A percentile compares a stretch with the other conserved stretches of the same genome.
Conservation (phyloP, 2,888 invertebrate genomes). For the Bruchidius siliquastri region DNA sequence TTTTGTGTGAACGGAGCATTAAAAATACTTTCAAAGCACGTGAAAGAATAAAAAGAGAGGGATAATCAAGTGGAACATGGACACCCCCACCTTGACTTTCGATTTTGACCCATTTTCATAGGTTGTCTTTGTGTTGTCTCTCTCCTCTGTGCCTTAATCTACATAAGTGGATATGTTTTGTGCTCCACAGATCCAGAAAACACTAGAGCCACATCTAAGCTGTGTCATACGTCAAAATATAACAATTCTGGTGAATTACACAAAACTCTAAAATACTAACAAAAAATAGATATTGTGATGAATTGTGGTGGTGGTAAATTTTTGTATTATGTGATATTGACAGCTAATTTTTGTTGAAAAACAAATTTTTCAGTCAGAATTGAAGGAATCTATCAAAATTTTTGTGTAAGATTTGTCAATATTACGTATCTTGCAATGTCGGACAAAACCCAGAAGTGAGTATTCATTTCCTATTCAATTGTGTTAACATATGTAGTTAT, state of each 20-base stretch:
- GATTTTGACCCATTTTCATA: too few species aligned
- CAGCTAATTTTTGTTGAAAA: conserved; percentile 17
- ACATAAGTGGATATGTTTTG: too few species aligned
- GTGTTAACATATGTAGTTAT: conserved; percentile 6
- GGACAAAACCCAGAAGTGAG: not conserved
- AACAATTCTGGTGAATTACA: not conserved
- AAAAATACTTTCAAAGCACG: too few species aligned
- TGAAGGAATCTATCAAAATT: conserved; percentile 5
- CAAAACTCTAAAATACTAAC: not conserved
- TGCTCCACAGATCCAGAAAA: too few species aligned
- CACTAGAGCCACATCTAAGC: too few species aligned
- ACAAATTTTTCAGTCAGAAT: conserved; percentile 18
- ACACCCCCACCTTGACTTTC: too few species aligned
- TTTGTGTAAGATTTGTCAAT: conserved; percentile 1
- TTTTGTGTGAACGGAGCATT: too few species aligned
- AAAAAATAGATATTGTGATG: not conserved
- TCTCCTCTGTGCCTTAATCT: too few species aligned
- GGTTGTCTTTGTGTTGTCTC: too few species aligned
- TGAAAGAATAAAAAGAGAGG: too few species aligned
- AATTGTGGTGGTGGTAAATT: not conserved
- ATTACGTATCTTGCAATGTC: conserved; percentile 1
- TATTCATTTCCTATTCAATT: not conserved
- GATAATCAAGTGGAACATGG: too few species aligned
- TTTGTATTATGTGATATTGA: not conserved
- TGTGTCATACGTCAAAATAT: too few species aligned